Conservation (phyloP, 1,140 invertebrate genomes). For the Drosophila suzukii region DNA sequence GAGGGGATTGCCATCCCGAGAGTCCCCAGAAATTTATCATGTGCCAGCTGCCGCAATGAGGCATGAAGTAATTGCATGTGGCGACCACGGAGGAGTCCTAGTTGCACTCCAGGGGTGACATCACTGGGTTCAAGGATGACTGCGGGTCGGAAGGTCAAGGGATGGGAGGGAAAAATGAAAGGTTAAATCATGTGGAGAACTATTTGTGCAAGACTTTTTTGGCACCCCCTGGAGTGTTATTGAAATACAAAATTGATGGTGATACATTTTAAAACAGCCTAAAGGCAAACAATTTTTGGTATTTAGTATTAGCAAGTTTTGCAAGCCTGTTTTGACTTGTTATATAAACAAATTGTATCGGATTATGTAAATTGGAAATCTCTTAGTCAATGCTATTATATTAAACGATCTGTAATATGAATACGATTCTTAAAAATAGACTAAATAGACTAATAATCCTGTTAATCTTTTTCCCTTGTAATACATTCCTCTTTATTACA, state of each 20-base stretch:
- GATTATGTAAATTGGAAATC: no score
- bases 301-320: no score
- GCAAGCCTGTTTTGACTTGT: no score
- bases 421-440: no score
- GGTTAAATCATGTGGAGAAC: not conserved
- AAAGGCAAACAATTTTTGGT: no score
- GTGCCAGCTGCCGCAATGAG: constrained; percentile 49
- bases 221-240: not conserved
- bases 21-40: constrained; percentile 43
- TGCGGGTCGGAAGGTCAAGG: constrained; percentile 22
- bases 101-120: constrained; percentile 32
- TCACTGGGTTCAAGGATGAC: constrained; percentile 9
- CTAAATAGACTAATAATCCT: no score
- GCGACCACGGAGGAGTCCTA: constrained; percentile 8
- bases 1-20: constrained; percentile 7
- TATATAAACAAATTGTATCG: no score
- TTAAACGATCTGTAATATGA: no score
- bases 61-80: constrained; percentile 34
- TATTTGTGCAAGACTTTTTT: not conserved
- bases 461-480: no score
- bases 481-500: no score
- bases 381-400: no score
- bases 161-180: not conserved
- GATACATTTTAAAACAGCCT: not conserved
- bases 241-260: not conserved